Conservation (phyloP, 2,113 vertebrate species). For the Xyliphius kryptos region DNA sequence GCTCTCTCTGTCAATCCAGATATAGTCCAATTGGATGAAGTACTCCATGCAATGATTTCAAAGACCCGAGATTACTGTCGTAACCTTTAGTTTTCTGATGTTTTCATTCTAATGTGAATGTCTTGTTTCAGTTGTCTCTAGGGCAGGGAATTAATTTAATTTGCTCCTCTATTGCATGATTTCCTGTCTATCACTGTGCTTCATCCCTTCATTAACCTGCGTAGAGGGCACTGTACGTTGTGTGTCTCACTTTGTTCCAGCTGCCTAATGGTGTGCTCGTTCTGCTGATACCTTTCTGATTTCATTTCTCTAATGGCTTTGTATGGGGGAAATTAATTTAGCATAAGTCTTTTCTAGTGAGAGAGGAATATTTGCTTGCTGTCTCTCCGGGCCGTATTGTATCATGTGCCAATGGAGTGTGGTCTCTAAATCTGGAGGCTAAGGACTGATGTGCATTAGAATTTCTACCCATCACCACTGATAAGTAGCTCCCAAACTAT, state of each 20-base stretch:
- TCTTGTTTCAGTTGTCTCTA: not conserved
- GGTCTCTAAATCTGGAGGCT: not conserved
- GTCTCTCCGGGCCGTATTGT: not conserved
- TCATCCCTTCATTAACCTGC: not conserved
- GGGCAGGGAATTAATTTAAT: not conserved
- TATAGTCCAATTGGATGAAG: too few species aligned
- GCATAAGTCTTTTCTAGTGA: not conserved
- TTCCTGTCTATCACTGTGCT: not conserved
- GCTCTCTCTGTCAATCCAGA: too few species aligned
- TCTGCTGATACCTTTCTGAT: slow-evolving; percentile 19
- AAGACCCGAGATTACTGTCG: too few species aligned
- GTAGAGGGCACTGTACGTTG: not conserved
- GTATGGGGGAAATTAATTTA: slow-evolving; percentile 14
- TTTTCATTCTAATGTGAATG: not conserved
- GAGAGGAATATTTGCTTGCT: not conserved
- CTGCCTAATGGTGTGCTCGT: not conserved
- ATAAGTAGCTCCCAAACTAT: not conserved
- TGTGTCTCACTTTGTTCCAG: slow-evolving; percentile 15
- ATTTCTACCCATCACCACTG: too few species aligned
- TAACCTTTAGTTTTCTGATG: too few species aligned
- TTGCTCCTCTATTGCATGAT: not conserved
- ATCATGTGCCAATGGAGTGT: not conserved
- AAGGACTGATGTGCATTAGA: not conserved
- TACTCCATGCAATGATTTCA: too few species aligned
- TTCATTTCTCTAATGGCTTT: slow-evolving; percentile 28